A percentile compares a stretch with the other conserved stretches of the same genome.
Conservation (phyloP, 2,888 invertebrate species). For the Amblyjoppa fuscipennis region DNA sequence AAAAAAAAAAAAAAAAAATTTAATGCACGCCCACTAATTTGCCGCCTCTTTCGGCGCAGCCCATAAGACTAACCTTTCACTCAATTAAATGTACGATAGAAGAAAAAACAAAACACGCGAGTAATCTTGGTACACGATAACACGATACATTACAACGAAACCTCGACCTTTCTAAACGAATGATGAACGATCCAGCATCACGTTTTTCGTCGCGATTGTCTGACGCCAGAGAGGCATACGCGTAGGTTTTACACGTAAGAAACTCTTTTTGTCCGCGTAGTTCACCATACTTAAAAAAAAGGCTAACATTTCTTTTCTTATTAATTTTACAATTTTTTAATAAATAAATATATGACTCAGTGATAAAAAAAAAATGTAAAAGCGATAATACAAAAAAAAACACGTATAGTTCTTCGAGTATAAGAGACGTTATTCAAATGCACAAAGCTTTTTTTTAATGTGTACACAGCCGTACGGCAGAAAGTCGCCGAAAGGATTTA, state of each 20-base stretch:
- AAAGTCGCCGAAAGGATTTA: slow-evolving; percentile 3
- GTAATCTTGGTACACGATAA: neutral
- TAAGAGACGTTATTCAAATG: too few relatives aligned
- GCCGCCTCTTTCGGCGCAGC: neutral
- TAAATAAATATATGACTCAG: too few relatives aligned
- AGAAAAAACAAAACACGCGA: neutral
- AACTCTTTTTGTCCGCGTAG: too few relatives aligned
- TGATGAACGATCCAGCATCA: neutral
- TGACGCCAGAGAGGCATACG: too few relatives aligned
- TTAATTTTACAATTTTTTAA: too few relatives aligned
- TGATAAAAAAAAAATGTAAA: too few relatives aligned
- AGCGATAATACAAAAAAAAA: too few relatives aligned
- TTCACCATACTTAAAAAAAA: neutral
- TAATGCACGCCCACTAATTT: slow-evolving; percentile 25
- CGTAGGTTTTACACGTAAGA: too few relatives aligned
- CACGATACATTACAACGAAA: neutral
- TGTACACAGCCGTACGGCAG: neutral
- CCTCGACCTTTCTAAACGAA: slow-evolving; percentile 18
- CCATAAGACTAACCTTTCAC: slow-evolving; percentile 43
- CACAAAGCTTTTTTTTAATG: neutral
- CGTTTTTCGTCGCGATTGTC: neutral
- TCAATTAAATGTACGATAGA: neutral
- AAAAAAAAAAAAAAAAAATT: slow-evolving; percentile 22
- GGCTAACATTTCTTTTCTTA: neutral
- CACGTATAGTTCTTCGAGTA: too few relatives aligned